A percentile compares a stretch with the other conserved stretches of the same genome.
phyloP scores from a whole-genome alignment of 2,888 invertebrate genomes.

The Stenodera caucasica region DNA sequence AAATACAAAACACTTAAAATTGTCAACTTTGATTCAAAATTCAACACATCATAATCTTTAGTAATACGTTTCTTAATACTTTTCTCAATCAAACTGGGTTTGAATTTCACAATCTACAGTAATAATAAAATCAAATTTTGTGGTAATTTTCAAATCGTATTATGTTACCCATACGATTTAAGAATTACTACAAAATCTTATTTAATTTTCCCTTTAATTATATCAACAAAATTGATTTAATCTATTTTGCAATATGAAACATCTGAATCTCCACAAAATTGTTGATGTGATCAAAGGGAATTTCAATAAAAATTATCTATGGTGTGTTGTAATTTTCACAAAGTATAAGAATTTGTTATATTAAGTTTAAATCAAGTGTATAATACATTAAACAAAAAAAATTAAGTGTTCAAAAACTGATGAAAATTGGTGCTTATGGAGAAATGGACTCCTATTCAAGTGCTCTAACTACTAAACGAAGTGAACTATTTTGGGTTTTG shows the following conservation, averaged over 20 bases:
- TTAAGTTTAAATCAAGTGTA: constrained; percentile 20
- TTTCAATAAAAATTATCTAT: not conserved
- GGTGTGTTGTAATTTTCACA: constrained; percentile 17
- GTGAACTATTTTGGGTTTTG: constrained; percentile 23
- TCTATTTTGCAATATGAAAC: not conserved
- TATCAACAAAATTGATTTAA: constrained; percentile 17
- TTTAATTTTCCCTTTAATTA: constrained; percentile 10
- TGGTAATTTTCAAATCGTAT: constrained; percentile 27
- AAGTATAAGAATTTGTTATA: constrained; percentile 10
- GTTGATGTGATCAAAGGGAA: constrained; percentile 13
- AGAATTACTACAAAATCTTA: constrained; percentile 25
- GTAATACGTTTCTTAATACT: not conserved
- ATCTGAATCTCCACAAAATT: constrained; percentile 27
- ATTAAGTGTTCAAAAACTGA: constrained; percentile 12
- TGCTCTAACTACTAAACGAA: constrained; percentile 14
- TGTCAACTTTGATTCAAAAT: not conserved
- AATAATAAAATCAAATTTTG: constrained; percentile 10
- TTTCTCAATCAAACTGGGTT: not conserved
- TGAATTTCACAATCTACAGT: not conserved
- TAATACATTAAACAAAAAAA: constrained; percentile 12
- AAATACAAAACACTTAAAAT: constrained; percentile 1
- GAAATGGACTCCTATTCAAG: constrained; percentile 19
- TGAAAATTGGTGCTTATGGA: constrained; percentile 9
- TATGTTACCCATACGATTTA: constrained; percentile 37
- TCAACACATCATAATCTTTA: constrained; percentile 10